These are phyloP conservation scores for Cyprinella venusta DNA, from an alignment of 2,797 vertebrate species.

Conservation along the genomic window DNA sequence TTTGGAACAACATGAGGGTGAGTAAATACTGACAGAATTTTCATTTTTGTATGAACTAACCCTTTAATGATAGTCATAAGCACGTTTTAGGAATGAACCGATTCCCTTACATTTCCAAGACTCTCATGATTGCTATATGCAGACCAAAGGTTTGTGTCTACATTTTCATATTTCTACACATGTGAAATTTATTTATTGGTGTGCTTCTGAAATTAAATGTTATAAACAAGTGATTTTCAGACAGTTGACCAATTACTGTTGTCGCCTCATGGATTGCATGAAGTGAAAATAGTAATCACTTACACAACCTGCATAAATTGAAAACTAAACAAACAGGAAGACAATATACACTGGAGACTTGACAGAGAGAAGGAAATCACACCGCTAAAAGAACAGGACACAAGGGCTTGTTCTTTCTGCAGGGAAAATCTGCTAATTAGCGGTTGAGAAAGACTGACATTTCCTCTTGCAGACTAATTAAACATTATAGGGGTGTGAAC, in stretches of 20 bases:
- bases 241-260: not conserved
- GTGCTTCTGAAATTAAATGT: not conserved
- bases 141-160: too few relatives aligned
- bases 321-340: slow-evolving; percentile 54
- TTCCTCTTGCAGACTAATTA: slow-evolving; percentile 60
- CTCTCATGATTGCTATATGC: too few relatives aligned
- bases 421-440: slow-evolving; percentile 50
- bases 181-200: not conserved
- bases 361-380: not conserved
- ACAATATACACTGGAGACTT: not conserved
- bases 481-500: not conserved
- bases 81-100: too few relatives aligned
- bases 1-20: too few relatives aligned
- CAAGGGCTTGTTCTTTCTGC: slow-evolving; percentile 36
- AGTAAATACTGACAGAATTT: too few relatives aligned
- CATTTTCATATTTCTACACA: not conserved
- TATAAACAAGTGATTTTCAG: not conserved
- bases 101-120: too few relatives aligned
- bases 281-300: not conserved
- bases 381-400: slow-evolving; percentile 8
- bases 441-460: slow-evolving; percentile 58
- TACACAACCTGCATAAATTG: slow-evolving; percentile 25
- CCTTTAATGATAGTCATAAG: too few relatives aligned
- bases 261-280: not conserved
- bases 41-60: too few relatives aligned